phyloP scores from a whole-genome alignment of 2,888 invertebrate genomes.

The Mythimna loreyi region DNA sequence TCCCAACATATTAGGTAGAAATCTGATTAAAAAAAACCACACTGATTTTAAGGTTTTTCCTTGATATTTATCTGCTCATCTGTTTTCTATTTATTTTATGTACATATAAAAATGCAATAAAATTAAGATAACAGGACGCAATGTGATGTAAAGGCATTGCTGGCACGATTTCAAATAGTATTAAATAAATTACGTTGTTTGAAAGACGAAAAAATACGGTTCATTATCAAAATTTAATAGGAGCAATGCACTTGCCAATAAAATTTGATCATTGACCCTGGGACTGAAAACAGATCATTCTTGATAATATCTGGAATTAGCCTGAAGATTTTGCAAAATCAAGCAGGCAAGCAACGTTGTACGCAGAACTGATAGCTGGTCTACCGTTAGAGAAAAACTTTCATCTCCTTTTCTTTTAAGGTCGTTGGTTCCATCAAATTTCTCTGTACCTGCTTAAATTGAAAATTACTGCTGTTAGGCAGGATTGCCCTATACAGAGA shows the following conservation, averaged over 20 bases:
- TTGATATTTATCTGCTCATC: neutral
- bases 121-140: slow-evolving; percentile 16
- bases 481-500: no score
- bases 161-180: slow-evolving; percentile 32
- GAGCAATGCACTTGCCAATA: slow-evolving; percentile 14
- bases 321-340: neutral
- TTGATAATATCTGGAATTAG: neutral
- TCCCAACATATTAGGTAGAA: no score
- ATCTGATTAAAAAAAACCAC: neutral
- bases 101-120: slow-evolving; percentile 31
- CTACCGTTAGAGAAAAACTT: no score
- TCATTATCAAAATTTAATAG: neutral
- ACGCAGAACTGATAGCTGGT: neutral
- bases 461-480: no score
- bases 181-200: slow-evolving; percentile 18
- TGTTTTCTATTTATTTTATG: slow-evolving; percentile 5
- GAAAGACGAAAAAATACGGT: slow-evolving; percentile 26
- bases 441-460: no score
- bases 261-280: neutral
- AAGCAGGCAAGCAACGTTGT: neutral
- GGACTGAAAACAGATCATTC: neutral
- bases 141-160: slow-evolving; percentile 19
- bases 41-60: neutral
- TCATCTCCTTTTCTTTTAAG: no score
- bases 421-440: no score